Base-by-base conservation (phyloP, 2,888 invertebrate species). In the Agrilus cyanescens region DNA sequence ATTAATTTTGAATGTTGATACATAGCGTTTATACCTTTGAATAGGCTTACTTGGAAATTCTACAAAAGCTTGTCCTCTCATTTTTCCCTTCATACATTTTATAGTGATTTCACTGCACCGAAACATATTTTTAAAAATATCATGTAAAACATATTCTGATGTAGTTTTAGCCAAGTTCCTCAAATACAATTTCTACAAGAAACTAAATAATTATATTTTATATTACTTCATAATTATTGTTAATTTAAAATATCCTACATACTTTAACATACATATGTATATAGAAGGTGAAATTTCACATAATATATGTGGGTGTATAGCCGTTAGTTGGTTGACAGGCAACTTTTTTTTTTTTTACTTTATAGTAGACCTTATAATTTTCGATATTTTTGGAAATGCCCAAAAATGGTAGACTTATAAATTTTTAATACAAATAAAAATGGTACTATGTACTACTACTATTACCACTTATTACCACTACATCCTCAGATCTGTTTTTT, bases 11-110 rank as follows among this genome's bases (percentile, higher is more conserved):
- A 46, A 38, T 25, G 16, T 18, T 15, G 16, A 32, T 31, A 29
- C 13, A 16, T 15, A 4, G 7, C 1, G 14, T 15, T 10, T 12
- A 44, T 32, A 25, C 37, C 32, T 32, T 37, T 7, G 8, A 10
- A 10, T 25, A 10, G 30, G 51, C 56, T 56, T 61, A 76, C 77
- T 61, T 56, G 63, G 59, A 52, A 76, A 74, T 30, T 68, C 63
- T 2, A 74, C 66, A 61, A 76, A 76, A 1, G 75, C 76, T 53
- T 76, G 76, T 6, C 76, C 76, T 46, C 68, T 66, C 75, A 76
- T 74, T 44, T 69, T 67, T 1, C 76, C 76, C 0, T 63, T 62
- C 69, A 76, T 66, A 31, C 75, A 50, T 40, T 67, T 60, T 45
- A 62, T 61, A 5, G 48, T 49, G 3, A 74, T 56, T 25, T 67